Evolutionary conservation across 2,113 vertebrate genomes (phyloP), one percentile per base, ranked within the genome.

Genomic region (Connochaetes taurinus): DNA sequence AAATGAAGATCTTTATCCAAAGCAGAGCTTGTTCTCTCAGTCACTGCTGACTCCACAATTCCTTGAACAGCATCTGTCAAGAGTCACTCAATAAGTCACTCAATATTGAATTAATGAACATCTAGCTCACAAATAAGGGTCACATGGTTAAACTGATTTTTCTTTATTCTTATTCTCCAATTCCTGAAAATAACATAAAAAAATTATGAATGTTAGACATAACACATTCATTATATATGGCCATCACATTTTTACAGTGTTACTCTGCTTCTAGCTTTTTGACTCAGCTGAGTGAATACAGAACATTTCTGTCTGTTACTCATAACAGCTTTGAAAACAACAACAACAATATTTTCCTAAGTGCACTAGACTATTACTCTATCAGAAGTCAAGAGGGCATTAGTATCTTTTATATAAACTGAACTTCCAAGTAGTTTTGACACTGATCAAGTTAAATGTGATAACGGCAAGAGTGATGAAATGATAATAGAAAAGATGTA

Each of bases 381-480:
- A 95, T 87, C 96, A 87, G 94, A 93, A 98, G 97, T 97, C 97
- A 97, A 97, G 95, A 95, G 81, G 78, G 13, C 87, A 97, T 98
- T 96, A 93, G 84, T 97, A 92, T 94, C 85, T 87, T 97, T 95
- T 97, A 92, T 87, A 93, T 88, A 97, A 98, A 97, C 64, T 93
- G 4, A 95, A 96, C 87, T 98, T 96, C 95, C 86, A 96, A 96
- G 93, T 95, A 97, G 86, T 95, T 98, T 97, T 98, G 87, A 98
- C 93, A 50, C 84, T 98, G 98, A 98, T 98, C 98, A 99, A 98
- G 84, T 98, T 98, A 98, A 98, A 98, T 98, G 97, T 2, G 78
- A 95, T 98, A 98, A 98, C 93, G 93, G 92, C 95, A 97, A 92
- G 40, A 95, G 91, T 98, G 97, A 97, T 97, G 82, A 98, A 98